Conservation (phyloP, 2,888 invertebrate species). For the Sphecodes monilicornis region DNA sequence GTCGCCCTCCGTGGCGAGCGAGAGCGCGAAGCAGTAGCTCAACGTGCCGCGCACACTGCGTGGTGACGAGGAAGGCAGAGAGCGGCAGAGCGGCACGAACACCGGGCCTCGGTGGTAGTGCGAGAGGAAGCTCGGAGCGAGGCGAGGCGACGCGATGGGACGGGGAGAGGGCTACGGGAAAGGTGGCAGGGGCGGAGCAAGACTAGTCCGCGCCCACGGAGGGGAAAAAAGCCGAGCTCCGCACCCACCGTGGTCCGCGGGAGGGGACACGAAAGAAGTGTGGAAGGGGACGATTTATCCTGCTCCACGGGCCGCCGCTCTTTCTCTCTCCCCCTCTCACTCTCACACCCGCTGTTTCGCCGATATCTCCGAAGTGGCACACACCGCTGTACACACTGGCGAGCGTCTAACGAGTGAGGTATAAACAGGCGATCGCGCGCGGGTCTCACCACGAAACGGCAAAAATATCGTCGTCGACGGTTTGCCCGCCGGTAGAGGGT, state of each 20-base stretch:
- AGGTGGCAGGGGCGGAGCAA: constrained; percentile 84
- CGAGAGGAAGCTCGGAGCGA: constrained; percentile 69
- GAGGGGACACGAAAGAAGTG: constrained; percentile 79
- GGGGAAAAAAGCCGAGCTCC: constrained; percentile 85
- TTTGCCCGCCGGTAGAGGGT: background rate
- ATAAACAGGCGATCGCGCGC: constrained; percentile 33
- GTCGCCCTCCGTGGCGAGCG: constrained; percentile 75
- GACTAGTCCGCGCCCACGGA: constrained; percentile 85
- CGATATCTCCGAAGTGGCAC: constrained; percentile 1
- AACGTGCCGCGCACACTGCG: constrained; percentile 68
- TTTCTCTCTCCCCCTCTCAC: constrained; percentile 34
- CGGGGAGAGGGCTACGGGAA: constrained; percentile 58
- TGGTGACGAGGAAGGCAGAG: constrained; percentile 72
- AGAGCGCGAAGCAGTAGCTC: constrained; percentile 79
- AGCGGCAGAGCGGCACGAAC: constrained; percentile 34
- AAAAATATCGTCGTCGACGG: constrained; percentile 59
- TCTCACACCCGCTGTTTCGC: constrained; percentile 14
- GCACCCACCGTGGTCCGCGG: constrained; percentile 67
- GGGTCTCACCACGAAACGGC: constrained; percentile 54
- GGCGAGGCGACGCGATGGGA: constrained; percentile 56
- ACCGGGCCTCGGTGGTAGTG: constrained; percentile 64
- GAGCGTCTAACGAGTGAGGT: constrained; percentile 11
- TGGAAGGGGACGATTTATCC: constrained; percentile 78
- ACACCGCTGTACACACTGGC: constrained; percentile 41
- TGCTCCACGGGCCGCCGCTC: constrained; percentile 32